Evolutionary conservation across 2,797 vertebrate genomes (phyloP).

Genomic region (Labeo calbasu): DNA sequence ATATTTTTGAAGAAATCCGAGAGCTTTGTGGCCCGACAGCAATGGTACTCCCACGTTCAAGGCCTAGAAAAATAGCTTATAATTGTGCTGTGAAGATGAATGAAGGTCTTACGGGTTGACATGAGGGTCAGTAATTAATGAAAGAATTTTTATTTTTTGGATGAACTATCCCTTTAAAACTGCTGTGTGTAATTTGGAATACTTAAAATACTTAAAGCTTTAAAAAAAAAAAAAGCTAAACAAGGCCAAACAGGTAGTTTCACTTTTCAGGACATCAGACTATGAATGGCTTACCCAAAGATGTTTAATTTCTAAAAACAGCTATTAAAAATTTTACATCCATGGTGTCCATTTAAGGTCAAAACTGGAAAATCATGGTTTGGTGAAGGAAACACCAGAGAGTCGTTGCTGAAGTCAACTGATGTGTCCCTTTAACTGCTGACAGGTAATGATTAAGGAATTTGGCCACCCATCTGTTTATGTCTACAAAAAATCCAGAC

Average conservation of each 20-base stretch:
- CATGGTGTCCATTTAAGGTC: slow-evolving; percentile 51
- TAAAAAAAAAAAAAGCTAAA: background rate
- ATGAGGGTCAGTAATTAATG: too few relatives aligned
- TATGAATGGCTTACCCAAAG: background rate
- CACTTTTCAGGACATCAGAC: background rate
- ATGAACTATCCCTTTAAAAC: too few relatives aligned
- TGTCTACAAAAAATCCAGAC: slow-evolving; percentile 4
- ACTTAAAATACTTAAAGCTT: background rate
- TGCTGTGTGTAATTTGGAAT: background rate
- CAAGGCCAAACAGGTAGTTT: too few relatives aligned
- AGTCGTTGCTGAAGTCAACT: slow-evolving; percentile 60
- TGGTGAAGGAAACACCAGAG: slow-evolving; percentile 42
- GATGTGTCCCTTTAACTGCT: slow-evolving; percentile 66
- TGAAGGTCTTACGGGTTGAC: too few relatives aligned
- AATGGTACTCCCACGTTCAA: too few relatives aligned
- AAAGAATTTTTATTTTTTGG: too few relatives aligned
- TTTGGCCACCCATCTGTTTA: slow-evolving; percentile 50
- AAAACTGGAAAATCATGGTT: slow-evolving; percentile 38
- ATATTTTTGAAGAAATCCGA: too few relatives aligned
- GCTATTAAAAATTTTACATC: background rate
- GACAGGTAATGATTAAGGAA: slow-evolving; percentile 64
- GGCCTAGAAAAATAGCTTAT: too few relatives aligned
- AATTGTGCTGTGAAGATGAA: too few relatives aligned
- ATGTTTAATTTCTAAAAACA: background rate
- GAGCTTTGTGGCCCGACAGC: too few relatives aligned